These are phyloP conservation scores for Mesoligia furuncula DNA, from an alignment of 2,888 invertebrate species.

Conservation along the genomic window DNA sequence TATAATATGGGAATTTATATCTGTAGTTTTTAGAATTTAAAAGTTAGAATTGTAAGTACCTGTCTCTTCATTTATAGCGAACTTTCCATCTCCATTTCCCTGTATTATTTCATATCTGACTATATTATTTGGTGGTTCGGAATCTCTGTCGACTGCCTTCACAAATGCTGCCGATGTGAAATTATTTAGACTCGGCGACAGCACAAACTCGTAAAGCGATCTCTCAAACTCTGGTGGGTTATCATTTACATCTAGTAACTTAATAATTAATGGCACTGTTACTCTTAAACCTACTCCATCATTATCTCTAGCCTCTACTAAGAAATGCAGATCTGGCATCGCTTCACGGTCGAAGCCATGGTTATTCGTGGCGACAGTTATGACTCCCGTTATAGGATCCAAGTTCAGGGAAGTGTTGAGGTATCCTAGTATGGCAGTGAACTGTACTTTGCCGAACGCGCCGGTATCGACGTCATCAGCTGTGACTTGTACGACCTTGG, in stretches of 20 bases:
- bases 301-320: slow-evolving; percentile 96
- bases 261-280: slow-evolving; percentile 93
- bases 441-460: slow-evolving; percentile 94
- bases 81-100: slow-evolving; percentile 94
- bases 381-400: slow-evolving; percentile 94
- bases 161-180: slow-evolving; percentile 95
- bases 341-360: slow-evolving; percentile 96
- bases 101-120: slow-evolving; percentile 95
- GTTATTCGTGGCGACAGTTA: slow-evolving; percentile 94
- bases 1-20: not conserved
- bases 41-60: slow-evolving; percentile 81
- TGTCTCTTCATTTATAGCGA: slow-evolving; percentile 93
- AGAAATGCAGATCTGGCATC: slow-evolving; percentile 94
- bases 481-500: slow-evolving; percentile 93
- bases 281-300: slow-evolving; percentile 95
- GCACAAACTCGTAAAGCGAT: slow-evolving; percentile 94
- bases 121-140: slow-evolving; percentile 95
- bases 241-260: slow-evolving; percentile 95
- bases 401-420: slow-evolving; percentile 94
- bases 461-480: slow-evolving; percentile 96
- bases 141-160: slow-evolving; percentile 95
- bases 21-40: not conserved
- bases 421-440: slow-evolving; percentile 94
- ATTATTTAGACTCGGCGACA: slow-evolving; percentile 93
- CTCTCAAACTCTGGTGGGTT: slow-evolving; percentile 96